Conservation (phyloP, 2,888 invertebrate genomes). For the Belgica antarctica region DNA sequence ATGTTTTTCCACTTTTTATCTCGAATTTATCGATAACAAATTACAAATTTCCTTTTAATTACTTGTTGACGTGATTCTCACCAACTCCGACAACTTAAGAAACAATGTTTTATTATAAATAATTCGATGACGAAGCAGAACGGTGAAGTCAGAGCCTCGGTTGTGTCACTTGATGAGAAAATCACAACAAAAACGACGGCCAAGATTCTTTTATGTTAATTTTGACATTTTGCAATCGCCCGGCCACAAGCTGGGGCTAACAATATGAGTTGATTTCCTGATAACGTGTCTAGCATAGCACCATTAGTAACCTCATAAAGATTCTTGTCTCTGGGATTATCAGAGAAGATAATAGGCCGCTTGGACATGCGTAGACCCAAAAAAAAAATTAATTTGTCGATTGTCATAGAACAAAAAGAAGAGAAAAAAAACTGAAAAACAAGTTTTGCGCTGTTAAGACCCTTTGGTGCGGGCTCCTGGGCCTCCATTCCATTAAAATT, state of each 20-base stretch:
- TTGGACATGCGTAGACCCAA: neutral
- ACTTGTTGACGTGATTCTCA: too few relatives aligned
- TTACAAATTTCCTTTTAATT: too few relatives aligned
- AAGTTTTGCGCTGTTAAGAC: neutral
- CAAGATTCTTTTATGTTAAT: constrained; percentile 30
- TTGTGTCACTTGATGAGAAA: constrained; percentile 2
- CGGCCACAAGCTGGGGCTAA: neutral
- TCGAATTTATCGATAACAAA: too few relatives aligned
- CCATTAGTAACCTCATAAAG: neutral
- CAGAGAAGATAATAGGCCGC: neutral
- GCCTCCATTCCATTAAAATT: constrained; percentile 4
- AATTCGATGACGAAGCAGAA: neutral
- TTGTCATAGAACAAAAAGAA: too few relatives aligned
- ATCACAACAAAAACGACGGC: neutral
- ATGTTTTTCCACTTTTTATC: too few relatives aligned
- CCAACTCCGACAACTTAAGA: neutral
- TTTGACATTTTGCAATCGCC: constrained; percentile 43
- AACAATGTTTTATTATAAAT: neutral
- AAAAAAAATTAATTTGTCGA: constrained; percentile 2
- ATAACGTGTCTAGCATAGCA: constrained; percentile 7
- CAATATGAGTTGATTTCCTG: constrained; percentile 9
- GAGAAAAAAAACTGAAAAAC: constrained; percentile 11
- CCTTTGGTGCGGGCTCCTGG: neutral
- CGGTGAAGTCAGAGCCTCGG: neutral
- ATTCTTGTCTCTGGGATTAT: constrained; percentile 1